Evolutionary conservation across 1,140 invertebrate species (phyloP), one percentile per base, ranked within the genome.

Genomic region (Pristionchus pacificus): DNA sequence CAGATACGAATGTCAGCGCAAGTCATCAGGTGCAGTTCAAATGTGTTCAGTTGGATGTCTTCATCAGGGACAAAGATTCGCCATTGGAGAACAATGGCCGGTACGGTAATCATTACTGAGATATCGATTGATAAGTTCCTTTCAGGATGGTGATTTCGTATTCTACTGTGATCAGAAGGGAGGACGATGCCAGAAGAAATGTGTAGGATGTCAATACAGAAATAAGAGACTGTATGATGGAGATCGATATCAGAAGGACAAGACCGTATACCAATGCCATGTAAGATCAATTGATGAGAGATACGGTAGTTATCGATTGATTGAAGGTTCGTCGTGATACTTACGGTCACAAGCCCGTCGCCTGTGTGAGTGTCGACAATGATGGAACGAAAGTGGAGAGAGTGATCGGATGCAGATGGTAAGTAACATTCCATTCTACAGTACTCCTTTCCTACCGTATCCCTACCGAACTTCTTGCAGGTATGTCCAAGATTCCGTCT

Each of bases 161-260:
- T 77, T 75, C 75, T 77, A 76, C 55, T 77, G 76, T 75, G 77
- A 76, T 32, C n/a, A 70, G n/a, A 69, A 72, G 59, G 64, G 65
- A 1, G 76, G 76, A 24, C 62, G 71, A 15, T 77, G 74, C 31
- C 59, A 57, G 29, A 77, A 77, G 71, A 62, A 60, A 27, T 67
- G 69, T 60, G 66, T 77, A 25, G 76, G 76, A 25, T 77, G 76
- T 73, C 33, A 67, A 24, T 55, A 19, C 1, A 65, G 64, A 38
- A 65, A 68, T 28, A 68, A 76, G 31, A 63, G 63, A 13, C 65
- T 77, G 24, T 77, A 73, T 28, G 76, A 77, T 61, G 76, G 76
- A 30, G 71, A 77, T 15, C 29, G 75, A 25, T 77, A 77, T 58
- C 66, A 65, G 59, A 71, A 74, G 25, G 74, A 70, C 38, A 58